Evolutionary conservation across 2,113 vertebrate genomes (phyloP).

Genomic region (Oxygymnocypris stewartii): DNA sequence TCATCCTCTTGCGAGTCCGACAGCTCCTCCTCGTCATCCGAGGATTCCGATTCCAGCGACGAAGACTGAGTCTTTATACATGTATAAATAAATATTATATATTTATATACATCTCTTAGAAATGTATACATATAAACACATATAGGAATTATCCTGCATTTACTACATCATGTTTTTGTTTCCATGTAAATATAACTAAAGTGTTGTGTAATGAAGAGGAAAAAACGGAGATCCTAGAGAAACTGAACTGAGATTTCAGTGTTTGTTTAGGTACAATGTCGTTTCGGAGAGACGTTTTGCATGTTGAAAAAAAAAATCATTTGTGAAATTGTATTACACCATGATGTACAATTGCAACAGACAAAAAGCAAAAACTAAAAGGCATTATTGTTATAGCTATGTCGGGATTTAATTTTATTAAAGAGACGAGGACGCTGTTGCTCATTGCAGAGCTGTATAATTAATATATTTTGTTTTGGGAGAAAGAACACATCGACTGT

Average conservation of each 20-base stretch:
- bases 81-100: constrained; percentile 77
- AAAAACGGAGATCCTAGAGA: constrained; percentile 67
- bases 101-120: constrained; percentile 76
- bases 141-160: constrained; percentile 86
- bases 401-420: constrained; percentile 99
- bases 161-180: constrained; percentile 88
- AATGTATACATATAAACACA: constrained; percentile 78
- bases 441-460: constrained; percentile 94
- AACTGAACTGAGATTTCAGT: constrained; percentile 92
- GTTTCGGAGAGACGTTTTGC: constrained; percentile 97
- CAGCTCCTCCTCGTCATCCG: constrained; percentile 87
- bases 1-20: constrained; percentile 91
- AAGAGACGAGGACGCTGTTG: constrained; percentile 81
- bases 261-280: constrained; percentile 94
- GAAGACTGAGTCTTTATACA: constrained; percentile 86
- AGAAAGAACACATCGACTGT: constrained; percentile 85
- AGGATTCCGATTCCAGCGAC: constrained; percentile 93
- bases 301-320: constrained; percentile 86
- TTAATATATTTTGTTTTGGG: constrained; percentile 99
- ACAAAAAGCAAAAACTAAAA: constrained; percentile 55
- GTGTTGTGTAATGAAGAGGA: constrained; percentile 91
- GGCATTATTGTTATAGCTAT: constrained; percentile 98
- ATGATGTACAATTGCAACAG: constrained; percentile 94
- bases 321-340: constrained; percentile 93
- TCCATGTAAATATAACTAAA: constrained; percentile 93